These are phyloP conservation scores for Synergus laeviventris DNA, from an alignment of 2,888 invertebrate species.

Conservation along the genomic window DNA sequence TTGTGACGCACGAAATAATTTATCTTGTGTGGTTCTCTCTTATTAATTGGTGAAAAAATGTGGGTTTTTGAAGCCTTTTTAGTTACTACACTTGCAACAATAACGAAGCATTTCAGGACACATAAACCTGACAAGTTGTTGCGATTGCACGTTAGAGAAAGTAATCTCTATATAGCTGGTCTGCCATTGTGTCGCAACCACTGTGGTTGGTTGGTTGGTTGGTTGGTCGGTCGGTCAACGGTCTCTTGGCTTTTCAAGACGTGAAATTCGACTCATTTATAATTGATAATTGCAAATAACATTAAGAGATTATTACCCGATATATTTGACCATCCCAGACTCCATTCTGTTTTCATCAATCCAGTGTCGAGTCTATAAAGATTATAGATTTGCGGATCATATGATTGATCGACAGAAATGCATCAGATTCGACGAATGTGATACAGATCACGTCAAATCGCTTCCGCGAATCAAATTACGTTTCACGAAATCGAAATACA, in stretches of 20 bases:
- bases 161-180: slow-evolving; percentile 58
- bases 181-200: slow-evolving; percentile 63
- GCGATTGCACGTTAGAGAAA: slow-evolving; percentile 58
- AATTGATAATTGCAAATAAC: not conserved
- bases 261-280: slow-evolving; percentile 16
- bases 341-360: not conserved
- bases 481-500: not conserved
- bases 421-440: not conserved
- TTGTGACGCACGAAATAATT: not conserved
- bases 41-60: not conserved
- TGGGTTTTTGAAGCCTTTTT: not conserved
- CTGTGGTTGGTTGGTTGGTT: slow-evolving; percentile 41
- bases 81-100: not conserved
- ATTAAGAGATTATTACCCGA: not conserved
- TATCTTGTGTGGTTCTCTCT: not conserved
- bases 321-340: not conserved
- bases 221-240: slow-evolving; percentile 58
- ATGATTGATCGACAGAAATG: not conserved
- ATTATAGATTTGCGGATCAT: no score
- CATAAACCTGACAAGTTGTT: slow-evolving; percentile 20
- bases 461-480: not conserved
- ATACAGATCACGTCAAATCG: not conserved
- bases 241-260: slow-evolving; percentile 45
- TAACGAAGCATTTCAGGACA: slow-evolving; percentile 13
- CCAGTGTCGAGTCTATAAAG: not conserved